phyloP scores from a whole-genome alignment of 2,113 vertebrate genomes.

The Larimichthys polyactis region DNA sequence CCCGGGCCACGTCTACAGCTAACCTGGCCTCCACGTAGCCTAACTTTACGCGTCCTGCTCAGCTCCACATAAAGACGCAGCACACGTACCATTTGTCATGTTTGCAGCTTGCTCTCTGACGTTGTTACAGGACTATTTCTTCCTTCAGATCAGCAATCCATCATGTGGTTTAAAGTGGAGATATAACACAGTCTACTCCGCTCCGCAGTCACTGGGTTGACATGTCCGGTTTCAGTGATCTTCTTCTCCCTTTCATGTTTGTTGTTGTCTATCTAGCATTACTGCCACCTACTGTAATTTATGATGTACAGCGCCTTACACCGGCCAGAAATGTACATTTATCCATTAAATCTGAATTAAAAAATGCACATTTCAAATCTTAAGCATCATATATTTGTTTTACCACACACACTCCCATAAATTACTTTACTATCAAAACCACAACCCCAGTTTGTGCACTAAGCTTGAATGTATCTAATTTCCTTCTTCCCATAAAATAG shows the following conservation, averaged over 20 bases:
- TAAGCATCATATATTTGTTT: neutral
- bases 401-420: neutral
- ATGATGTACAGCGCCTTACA: neutral
- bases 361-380: neutral
- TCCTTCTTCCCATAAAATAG: neutral
- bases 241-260: conserved; percentile 38
- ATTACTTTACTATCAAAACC: neutral
- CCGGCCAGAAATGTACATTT: neutral
- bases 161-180: conserved; percentile 32
- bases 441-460: neutral
- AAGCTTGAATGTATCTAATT: neutral
- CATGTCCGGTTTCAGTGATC: conserved; percentile 68
- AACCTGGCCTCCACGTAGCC: conserved; percentile 43
- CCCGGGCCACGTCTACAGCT: conserved; percentile 80
- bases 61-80: neutral
- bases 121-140: conserved; percentile 17
- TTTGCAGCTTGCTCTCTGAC: conserved; percentile 60
- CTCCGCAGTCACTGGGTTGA: conserved; percentile 45
- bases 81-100: conserved; percentile 84
- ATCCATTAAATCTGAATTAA: neutral
- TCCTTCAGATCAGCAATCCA: conserved; percentile 54
- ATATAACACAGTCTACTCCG: neutral
- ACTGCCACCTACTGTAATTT: conserved; percentile 53
- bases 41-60: conserved; percentile 22
- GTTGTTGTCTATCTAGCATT: neutral